Percentiles rank a stretch among this genome's conserved stretches.
Conservation (phyloP, 2,113 vertebrate species). For the Urocolius indicus region DNA sequence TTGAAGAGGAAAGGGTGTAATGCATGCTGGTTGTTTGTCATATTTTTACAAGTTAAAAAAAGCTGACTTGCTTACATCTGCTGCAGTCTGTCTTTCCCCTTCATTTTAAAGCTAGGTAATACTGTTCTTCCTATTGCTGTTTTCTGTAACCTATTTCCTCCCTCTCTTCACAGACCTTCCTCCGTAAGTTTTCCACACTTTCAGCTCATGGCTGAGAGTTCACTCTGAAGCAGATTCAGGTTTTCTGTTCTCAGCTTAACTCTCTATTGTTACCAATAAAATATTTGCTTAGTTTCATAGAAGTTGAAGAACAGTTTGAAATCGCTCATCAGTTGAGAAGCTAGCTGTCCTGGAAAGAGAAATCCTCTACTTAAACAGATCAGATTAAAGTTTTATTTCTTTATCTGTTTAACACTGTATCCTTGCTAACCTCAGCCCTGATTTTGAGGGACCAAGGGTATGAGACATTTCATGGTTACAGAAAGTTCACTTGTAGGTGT, state of each 20-base stretch:
- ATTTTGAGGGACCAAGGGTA: background rate
- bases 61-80: background rate
- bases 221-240: background rate
- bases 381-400: background rate
- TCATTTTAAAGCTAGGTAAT: background rate
- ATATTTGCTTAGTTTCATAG: background rate
- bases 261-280: background rate
- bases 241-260: background rate
- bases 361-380: background rate
- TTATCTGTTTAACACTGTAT: background rate
- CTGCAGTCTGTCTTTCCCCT: background rate
- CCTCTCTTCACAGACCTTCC: background rate
- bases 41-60: background rate
- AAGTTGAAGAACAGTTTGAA: background rate
- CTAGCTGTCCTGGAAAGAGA: background rate
- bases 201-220: background rate
- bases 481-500: background rate
- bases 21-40: background rate
- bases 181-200: background rate
- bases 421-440: background rate
- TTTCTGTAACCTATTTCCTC: background rate
- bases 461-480: background rate
- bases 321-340: background rate
- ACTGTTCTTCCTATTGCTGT: background rate
- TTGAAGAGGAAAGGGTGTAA: background rate